Conservation (phyloP, 2,797 vertebrate genomes). For the Limnodromus scolopaceus region DNA sequence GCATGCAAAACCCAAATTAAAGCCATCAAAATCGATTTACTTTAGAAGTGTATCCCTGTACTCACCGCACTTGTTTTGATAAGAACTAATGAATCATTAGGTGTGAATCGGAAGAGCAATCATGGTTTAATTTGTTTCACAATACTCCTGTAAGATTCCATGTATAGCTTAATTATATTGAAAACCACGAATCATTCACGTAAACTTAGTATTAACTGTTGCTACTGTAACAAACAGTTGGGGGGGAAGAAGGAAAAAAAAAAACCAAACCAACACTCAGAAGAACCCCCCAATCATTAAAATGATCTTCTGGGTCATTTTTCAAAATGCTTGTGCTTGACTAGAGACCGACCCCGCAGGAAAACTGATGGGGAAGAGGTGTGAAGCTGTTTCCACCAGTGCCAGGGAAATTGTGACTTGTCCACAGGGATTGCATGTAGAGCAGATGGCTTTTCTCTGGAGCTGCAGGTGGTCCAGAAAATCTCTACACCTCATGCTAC, state of each 20-base stretch:
- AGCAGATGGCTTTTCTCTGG: neutral
- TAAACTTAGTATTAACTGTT: neutral
- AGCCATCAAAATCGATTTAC: neutral
- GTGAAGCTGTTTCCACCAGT: neutral
- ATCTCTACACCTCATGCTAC: neutral
- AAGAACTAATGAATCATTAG: slow-evolving; percentile 7
- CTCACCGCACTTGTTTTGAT: neutral
- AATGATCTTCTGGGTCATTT: neutral
- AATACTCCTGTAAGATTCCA: neutral
- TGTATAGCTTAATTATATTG: neutral
- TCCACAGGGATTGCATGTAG: neutral
- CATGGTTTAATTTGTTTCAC: slow-evolving; percentile 19
- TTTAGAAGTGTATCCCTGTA: neutral
- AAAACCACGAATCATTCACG: neutral
- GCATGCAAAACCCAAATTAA: neutral
- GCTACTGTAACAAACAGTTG: neutral
- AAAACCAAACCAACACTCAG: neutral
- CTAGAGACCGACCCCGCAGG: neutral
- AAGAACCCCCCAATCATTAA: neutral
- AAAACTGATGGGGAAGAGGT: neutral
- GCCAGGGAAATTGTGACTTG: neutral
- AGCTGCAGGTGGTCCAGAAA: neutral
- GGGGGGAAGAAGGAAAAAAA: too few species aligned
- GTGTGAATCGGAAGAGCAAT: neutral
- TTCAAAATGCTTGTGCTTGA: neutral